A percentile compares a stretch with the other conserved stretches of the same genome.
Conservation (phyloP, 2,113 vertebrate genomes). For the Physeter macrocephalus region DNA sequence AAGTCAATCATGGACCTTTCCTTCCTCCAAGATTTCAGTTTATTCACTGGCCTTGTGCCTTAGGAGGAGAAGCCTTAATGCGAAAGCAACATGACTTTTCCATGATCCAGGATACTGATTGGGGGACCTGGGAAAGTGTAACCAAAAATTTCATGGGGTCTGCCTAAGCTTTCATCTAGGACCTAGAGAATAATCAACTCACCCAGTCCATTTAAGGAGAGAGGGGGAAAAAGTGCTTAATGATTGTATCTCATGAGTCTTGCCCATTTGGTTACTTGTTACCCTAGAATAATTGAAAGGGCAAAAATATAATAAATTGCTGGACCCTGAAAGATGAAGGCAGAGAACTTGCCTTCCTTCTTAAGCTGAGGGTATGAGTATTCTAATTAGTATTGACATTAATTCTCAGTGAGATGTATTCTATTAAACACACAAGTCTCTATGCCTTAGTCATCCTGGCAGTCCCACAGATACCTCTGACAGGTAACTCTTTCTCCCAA, state of each 20-base stretch:
- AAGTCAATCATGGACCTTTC: not conserved
- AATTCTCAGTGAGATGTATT: not conserved
- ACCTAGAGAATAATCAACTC: not conserved
- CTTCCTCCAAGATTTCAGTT: not conserved
- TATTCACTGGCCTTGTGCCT: not conserved
- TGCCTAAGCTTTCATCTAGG: not conserved
- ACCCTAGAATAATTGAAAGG: not conserved
- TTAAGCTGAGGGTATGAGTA: not conserved
- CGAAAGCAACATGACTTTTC: not conserved
- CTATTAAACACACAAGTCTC: not conserved
- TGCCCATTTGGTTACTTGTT: not conserved
- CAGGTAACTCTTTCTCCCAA: not conserved
- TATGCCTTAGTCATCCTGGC: not conserved
- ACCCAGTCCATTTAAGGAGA: not conserved
- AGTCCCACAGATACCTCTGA: not conserved
- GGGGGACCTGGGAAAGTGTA: not conserved
- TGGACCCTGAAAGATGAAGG: not conserved
- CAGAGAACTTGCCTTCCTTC: not conserved
- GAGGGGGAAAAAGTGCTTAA: too few species aligned
- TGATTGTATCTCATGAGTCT: not conserved
- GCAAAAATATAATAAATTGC: not conserved
- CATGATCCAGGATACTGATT: not conserved
- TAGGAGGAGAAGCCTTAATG: not conserved
- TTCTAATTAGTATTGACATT: not conserved
- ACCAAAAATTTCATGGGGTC: not conserved